phyloP scores from a whole-genome alignment of 2,888 invertebrate genomes.

The Zaprionus obscuricornis region DNA sequence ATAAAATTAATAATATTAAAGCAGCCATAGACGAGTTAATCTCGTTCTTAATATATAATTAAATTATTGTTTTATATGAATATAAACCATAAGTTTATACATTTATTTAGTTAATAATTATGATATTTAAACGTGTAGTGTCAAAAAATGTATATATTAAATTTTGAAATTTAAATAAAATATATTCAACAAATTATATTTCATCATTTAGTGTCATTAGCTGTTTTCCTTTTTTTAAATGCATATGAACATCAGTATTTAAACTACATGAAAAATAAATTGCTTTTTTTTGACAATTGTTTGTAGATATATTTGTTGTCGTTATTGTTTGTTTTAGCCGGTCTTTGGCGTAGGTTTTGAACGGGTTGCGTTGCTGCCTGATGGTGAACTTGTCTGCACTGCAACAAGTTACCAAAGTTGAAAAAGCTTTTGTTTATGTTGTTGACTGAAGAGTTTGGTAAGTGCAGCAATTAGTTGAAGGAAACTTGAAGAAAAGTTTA shows the following conservation, averaged over 20 bases:
- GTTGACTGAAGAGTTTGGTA: constrained; percentile 12
- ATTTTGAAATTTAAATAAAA: no score
- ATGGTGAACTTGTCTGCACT: background rate
- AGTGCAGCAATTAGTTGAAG: constrained; percentile 12
- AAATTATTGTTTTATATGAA: no score
- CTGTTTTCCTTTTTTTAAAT: background rate
- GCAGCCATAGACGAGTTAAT: no score
- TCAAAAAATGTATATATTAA: no score
- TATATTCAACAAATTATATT: no score
- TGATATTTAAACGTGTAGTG: no score
- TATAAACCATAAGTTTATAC: no score
- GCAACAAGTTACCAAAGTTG: constrained; percentile 59
- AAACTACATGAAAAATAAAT: background rate
- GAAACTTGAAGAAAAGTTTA: constrained; percentile 10
- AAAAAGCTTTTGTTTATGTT: constrained; percentile 42
- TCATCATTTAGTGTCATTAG: background rate
- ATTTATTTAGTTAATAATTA: no score
- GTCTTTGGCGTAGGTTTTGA: constrained; percentile 7
- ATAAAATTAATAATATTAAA: no score
- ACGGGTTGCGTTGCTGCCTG: constrained; percentile 9
- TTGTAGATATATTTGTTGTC: constrained; percentile 11
- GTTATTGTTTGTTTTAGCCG: constrained; percentile 9
- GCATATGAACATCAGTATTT: constrained; percentile 7
- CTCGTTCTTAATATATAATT: no score
- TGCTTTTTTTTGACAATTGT: constrained; percentile 3